Evolutionary conservation across 2,113 vertebrate genomes (phyloP).

Genomic region (Colius striatus): DNA sequence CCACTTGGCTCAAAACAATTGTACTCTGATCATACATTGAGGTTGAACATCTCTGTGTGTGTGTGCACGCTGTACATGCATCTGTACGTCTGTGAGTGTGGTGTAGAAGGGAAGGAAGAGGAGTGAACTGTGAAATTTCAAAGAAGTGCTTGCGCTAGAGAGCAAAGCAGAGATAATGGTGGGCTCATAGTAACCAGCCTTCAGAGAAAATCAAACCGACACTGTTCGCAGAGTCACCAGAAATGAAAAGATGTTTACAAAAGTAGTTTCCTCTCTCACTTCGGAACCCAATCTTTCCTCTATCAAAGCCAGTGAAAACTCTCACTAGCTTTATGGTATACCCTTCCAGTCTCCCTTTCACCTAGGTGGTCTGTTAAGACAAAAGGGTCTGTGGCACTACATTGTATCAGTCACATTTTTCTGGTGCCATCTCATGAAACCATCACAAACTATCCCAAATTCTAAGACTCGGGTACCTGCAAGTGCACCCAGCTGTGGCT

Average conservation of each 20-base stretch:
- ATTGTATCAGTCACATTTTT: not conserved
- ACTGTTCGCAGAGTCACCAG: not conserved
- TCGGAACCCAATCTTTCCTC: not conserved
- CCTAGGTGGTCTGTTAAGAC: not conserved
- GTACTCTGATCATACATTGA: not conserved
- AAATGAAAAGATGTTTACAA: not conserved
- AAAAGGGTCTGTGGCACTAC: not conserved
- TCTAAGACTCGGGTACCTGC: not conserved
- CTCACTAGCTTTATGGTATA: rapidly evolving
- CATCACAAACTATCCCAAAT: not conserved
- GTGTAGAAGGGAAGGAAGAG: constrained; percentile 68
- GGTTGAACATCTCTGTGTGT: not conserved
- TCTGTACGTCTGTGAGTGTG: not conserved
- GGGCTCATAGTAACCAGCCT: not conserved
- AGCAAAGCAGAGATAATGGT: not conserved
- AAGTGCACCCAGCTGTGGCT: not conserved
- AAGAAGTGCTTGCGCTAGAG: constrained; percentile 15
- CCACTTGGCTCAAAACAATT: not conserved
- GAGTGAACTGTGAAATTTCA: constrained; percentile 63
- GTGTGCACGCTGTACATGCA: not conserved
- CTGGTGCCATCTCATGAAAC: not conserved
- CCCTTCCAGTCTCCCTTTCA: not conserved
- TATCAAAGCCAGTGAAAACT: not conserved
- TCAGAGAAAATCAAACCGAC: not conserved
- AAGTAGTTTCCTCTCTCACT: not conserved